A percentile compares a stretch with the other conserved stretches of the same genome.
Evolutionary conservation across 2,797 vertebrate species (phyloP).

Genomic region (Cyprinodon diabolis): DNA sequence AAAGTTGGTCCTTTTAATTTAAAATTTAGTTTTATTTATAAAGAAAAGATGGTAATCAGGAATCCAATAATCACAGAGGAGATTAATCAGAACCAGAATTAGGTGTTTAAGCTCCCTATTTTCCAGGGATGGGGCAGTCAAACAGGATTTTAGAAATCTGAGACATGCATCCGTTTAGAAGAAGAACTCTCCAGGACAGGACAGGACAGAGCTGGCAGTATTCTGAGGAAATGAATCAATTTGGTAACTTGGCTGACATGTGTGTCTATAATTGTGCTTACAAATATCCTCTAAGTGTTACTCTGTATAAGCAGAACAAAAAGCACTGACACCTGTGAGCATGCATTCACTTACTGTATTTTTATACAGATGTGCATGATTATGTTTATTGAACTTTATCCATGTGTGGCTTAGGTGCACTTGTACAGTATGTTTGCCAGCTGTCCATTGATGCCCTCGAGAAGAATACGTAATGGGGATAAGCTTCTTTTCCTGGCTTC

Average conservation of each 20-base stretch:
- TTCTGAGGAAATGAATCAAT: constrained; percentile 15
- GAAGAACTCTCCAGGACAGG: constrained; percentile 44
- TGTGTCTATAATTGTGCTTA: background rate
- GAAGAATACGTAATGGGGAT: constrained; percentile 72
- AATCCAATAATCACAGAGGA: constrained; percentile 60
- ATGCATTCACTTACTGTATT: constrained; percentile 24
- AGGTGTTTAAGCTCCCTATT: constrained; percentile 78
- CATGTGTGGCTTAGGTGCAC: constrained; percentile 17
- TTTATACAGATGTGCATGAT: constrained; percentile 29
- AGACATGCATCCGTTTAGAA: constrained; percentile 70
- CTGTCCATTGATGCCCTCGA: constrained; percentile 67
- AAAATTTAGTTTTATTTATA: constrained; percentile 21
- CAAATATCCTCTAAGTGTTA: constrained; percentile 17
- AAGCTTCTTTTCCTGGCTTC: constrained; percentile 70
- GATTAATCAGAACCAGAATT: constrained; percentile 75
- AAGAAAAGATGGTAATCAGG: constrained; percentile 55
- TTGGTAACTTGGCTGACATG: constrained; percentile 15
- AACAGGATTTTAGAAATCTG: constrained; percentile 72
- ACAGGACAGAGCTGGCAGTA: constrained; percentile 39
- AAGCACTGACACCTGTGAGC: constrained; percentile 28
- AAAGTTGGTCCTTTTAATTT: constrained; percentile 14
- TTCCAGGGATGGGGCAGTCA: constrained; percentile 64
- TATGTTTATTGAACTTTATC: constrained; percentile 13
- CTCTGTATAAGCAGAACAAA: constrained; percentile 30
- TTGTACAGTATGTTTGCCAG: constrained; percentile 59